Conservation (phyloP, 2,113 vertebrate species). For the Raja brachyura region DNA sequence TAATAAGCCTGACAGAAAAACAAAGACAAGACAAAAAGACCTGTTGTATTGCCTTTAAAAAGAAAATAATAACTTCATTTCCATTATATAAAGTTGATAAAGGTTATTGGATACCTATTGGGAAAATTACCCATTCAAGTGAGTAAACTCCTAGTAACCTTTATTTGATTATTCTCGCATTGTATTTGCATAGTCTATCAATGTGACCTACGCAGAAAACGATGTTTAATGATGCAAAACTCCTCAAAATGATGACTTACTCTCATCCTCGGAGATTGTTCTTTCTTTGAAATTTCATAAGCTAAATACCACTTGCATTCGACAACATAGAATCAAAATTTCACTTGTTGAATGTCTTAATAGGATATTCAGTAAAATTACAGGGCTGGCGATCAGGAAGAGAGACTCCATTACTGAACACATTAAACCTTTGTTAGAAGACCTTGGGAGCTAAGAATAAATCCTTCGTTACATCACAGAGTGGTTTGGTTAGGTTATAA, state of each 20-base stretch:
- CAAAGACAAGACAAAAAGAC: not conserved
- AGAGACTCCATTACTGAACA: conserved; percentile 17
- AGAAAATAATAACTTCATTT: conserved; percentile 17
- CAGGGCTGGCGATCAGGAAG: not conserved
- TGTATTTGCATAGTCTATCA: conserved; percentile 6
- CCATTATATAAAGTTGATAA: conserved; percentile 17
- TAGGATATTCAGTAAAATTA: conserved; percentile 23
- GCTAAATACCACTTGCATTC: conserved; percentile 21
- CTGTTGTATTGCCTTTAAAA: not conserved
- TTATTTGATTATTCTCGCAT: not conserved
- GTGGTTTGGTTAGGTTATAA: not conserved
- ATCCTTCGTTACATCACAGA: conserved; percentile 2
- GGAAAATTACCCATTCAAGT: conserved; percentile 35
- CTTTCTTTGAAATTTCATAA: conserved; percentile 25
- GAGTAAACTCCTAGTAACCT: conserved; percentile 1
- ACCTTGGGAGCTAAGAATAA: conserved; percentile 14
- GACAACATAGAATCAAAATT: conserved; percentile 25
- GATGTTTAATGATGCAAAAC: not conserved
- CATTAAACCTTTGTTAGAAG: conserved; percentile 10
- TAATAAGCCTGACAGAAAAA: conserved; percentile 27
- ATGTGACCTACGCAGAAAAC: not conserved
- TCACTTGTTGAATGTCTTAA: conserved; percentile 23
- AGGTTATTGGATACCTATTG: conserved; percentile 27
- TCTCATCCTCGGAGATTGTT: conserved; percentile 12
- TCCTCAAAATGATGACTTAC: not conserved